Percentiles rank a stretch among this genome's conserved stretches.
These are phyloP conservation scores for Pygoscelis antarcticus DNA, from an alignment of 2,113 vertebrate genomes.

Conservation along the genomic window DNA sequence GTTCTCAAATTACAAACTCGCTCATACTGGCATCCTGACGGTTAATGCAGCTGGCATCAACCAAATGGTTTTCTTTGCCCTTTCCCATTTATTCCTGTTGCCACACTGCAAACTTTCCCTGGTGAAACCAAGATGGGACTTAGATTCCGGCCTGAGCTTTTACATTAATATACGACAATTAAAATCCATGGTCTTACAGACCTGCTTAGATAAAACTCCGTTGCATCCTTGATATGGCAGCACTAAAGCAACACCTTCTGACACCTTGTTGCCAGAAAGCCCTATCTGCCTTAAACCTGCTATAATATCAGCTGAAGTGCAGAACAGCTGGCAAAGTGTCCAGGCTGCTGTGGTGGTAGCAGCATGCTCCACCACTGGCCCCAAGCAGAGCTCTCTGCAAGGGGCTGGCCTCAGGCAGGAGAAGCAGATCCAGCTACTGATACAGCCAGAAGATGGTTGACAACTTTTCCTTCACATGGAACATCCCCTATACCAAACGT, in stretches of 20 bases:
- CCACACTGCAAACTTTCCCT: not conserved
- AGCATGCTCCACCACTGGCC: not conserved
- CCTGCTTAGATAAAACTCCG: not conserved
- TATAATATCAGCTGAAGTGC: fast-evolving
- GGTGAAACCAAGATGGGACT: not conserved
- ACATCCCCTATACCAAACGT: not conserved
- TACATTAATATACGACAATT: not conserved
- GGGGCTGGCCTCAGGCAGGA: not conserved
- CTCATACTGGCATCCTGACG: not conserved
- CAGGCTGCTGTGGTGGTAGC: not conserved
- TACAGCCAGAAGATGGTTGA: not conserved
- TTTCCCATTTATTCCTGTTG: not conserved
- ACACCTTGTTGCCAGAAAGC: not conserved
- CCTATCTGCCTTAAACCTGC: not conserved
- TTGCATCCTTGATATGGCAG: not conserved
- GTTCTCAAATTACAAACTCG: not conserved
- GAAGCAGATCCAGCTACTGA: not conserved
- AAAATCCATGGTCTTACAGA: not conserved
- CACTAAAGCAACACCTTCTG: not conserved
- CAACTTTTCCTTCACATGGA: not conserved
- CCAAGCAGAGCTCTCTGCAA: not conserved
- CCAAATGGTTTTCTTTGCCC: not conserved
- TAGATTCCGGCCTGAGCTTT: not conserved
- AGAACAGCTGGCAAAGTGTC: not conserved
- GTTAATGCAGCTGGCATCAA: not conserved